Percentiles rank a stretch among this genome's conserved stretches.
These are phyloP conservation scores for Penaeus monodon DNA, from an alignment of 2,888 invertebrate species.

Conservation along the genomic window DNA sequence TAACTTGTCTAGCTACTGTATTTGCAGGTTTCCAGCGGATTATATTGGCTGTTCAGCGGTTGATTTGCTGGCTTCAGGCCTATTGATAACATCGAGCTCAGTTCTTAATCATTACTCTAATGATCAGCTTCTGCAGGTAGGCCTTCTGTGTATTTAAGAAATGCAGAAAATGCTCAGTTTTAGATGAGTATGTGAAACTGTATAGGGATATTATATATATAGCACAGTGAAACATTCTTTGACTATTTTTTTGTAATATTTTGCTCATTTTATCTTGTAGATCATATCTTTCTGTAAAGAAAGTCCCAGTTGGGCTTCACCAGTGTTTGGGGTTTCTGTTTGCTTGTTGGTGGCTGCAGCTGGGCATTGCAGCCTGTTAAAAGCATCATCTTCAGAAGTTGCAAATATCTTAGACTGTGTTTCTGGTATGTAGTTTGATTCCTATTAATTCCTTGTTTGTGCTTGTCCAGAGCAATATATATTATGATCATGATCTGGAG, in stretches of 20 bases:
- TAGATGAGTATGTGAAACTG: too few relatives aligned
- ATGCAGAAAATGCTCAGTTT: too few relatives aligned
- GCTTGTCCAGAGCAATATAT: too few relatives aligned
- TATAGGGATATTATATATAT: too few relatives aligned
- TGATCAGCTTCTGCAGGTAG: conserved; percentile 21
- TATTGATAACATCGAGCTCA: conserved; percentile 23
- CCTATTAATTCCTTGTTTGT: too few relatives aligned
- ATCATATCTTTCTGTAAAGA: conserved; percentile 7
- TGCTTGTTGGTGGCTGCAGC: conserved; percentile 26
- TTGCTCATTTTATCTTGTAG: background rate
- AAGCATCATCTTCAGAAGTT: conserved; percentile 2
- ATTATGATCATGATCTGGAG: too few relatives aligned
- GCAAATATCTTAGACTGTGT: conserved; percentile 2
- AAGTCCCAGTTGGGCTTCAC: background rate
- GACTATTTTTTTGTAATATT: background rate
- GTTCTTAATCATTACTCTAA: conserved; percentile 14
- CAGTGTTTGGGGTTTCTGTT: conserved; percentile 4
- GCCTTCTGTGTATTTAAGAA: too few relatives aligned
- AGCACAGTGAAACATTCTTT: background rate
- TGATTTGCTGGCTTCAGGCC: conserved; percentile 12
- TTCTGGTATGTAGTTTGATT: conserved; percentile 10
- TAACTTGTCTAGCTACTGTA: background rate
- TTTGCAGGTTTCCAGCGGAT: conserved; percentile 27
- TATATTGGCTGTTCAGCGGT: conserved; percentile 18
- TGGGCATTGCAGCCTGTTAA: conserved; percentile 11